These are phyloP conservation scores for Plutella xylostella DNA, from an alignment of 2,888 invertebrate genomes.

Conservation along the genomic window DNA sequence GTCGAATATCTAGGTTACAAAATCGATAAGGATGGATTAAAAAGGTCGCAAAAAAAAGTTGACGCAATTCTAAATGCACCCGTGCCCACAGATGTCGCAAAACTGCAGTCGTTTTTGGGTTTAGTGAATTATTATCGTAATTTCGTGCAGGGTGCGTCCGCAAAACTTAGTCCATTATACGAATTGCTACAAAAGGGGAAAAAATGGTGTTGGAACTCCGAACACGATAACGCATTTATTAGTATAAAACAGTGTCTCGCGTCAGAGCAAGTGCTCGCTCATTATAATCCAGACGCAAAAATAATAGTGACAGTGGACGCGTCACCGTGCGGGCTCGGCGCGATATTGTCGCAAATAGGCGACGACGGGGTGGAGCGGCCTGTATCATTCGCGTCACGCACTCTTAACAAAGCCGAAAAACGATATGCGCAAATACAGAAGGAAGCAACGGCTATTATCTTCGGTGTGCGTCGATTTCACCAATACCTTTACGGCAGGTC, in stretches of 20 bases:
- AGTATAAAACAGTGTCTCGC: slow-evolving; percentile 2
- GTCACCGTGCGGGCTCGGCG: slow-evolving; percentile 3
- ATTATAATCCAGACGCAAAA: slow-evolving; percentile 1
- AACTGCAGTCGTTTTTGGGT: slow-evolving; percentile 6
- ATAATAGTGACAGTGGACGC: slow-evolving; percentile 6
- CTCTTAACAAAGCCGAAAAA: slow-evolving; percentile 6
- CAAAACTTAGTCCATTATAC: slow-evolving; percentile 3
- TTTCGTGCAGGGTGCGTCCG: slow-evolving; percentile 1
- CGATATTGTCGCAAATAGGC: slow-evolving; percentile 1
- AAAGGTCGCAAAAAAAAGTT: slow-evolving; percentile 5
- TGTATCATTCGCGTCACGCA: slow-evolving; percentile 10
- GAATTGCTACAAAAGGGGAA: slow-evolving; percentile 2
- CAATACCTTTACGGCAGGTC: slow-evolving; percentile 13
- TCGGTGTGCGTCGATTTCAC: slow-evolving; percentile 12
- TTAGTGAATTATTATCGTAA: slow-evolving; percentile 6
- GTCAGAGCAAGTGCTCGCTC: slow-evolving; percentile 2
- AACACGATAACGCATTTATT: slow-evolving; percentile 4
- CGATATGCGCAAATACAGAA: slow-evolving; percentile 12
- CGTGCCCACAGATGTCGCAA: neutral
- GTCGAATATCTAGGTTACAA: slow-evolving; percentile 8
- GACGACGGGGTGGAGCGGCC: slow-evolving; percentile 10
- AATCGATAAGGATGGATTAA: slow-evolving; percentile 7
- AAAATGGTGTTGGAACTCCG: neutral
- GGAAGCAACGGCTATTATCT: slow-evolving; percentile 15
- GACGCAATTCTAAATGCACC: slow-evolving; percentile 9